Base-by-base conservation (phyloP, 2,888 invertebrate species). In the Cheilosia soror region DNA sequence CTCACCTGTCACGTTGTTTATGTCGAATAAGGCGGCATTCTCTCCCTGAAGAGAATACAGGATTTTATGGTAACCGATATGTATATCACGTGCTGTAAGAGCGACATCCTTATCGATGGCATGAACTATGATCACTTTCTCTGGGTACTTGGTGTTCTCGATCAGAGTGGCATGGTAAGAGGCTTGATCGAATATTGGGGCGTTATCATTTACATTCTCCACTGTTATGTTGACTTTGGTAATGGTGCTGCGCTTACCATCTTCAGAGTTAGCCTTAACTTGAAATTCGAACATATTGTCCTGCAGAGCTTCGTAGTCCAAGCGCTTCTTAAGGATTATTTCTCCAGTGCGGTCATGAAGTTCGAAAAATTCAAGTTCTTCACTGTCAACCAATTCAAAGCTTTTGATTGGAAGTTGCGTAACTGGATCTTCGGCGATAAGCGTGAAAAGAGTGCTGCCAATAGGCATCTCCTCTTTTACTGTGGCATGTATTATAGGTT, bases 391-490 rank as follows among this genome's bases (percentile, higher is more conserved):
- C 0, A 94, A 92, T 90, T 94, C 93, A 68, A 94, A 95, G 88
- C 94, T 94, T 5, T 94, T 94, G 9, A 96, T 94, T 0, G 94
- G 90, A 87, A 94, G 94, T 0, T 94, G 94, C 0, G 94, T 95
- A 2, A 95, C 92, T 0, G 96, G 96, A 90, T 96, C 96, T 90
- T 95, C 95, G 0, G 96, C 96, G 87, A 94, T 93, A 4, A 96
- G 89, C 81, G 95, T 94, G 15, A 96, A 92, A 0, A 97, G 92
- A 0, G 95, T 95, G 57, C 96, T 95, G 0, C 96, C 96, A 20
- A 96, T 93, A 0, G 96, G 95, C 89, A 96, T 95, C 90, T 96
- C 96, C 91, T 97, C 97, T 76, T 95, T 95, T 6, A 96, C 93
- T 75, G 93, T 94, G 1, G 95, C 93, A 65, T 94, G 93, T 37